Evolutionary conservation across 1,140 invertebrate species (phyloP), one percentile per base, ranked within the genome.

Genomic region (Elymnias hypermnestra): DNA sequence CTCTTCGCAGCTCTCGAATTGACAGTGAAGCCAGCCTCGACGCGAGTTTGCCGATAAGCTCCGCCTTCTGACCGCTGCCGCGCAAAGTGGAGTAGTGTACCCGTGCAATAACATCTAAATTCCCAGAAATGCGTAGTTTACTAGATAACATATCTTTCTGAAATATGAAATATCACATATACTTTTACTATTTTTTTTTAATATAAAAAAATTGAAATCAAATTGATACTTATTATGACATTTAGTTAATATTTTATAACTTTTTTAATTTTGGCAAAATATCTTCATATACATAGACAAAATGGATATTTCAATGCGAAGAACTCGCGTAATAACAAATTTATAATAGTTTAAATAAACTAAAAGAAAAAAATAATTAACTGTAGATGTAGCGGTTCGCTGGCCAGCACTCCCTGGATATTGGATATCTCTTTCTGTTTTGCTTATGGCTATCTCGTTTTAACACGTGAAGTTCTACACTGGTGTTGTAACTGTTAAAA

Each of bases 31-130:
- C 63, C 66, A 85, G 82, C 82, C 53, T 82, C 70, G 78, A 85
- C 82, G 82, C 82, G 82, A 85, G 82, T 85, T 83, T 83, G 79
- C 82, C 82, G 75, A 83, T 82, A 85, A 79, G 79, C 79, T 70
- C 82, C 82, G 82, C 82, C 79, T 85, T 81, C 82, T 85, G 82
- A 83, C 82, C 82, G 82, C 82, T 83, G 77, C 78, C 79, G 79
- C 78, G 82, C 78, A 85, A 85, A 85, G 82, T 83, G 68, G 79
- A 83, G 72, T 82, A 69, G 78, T 68, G 71, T 79, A 45, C 19
- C 59, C 63, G 47, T 38, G 28, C n/a, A 18, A 23, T 54, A 53
- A 35, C 26, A 41, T 25, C 46, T 12, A 58, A 51, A 43, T 52
- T 57, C 17, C 39, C 31, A n/a, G 7, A 36, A 29, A 33, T 41